These are phyloP conservation scores for Hassar affinis DNA, from an alignment of 2,113 vertebrate genomes.

Conservation along the genomic window DNA sequence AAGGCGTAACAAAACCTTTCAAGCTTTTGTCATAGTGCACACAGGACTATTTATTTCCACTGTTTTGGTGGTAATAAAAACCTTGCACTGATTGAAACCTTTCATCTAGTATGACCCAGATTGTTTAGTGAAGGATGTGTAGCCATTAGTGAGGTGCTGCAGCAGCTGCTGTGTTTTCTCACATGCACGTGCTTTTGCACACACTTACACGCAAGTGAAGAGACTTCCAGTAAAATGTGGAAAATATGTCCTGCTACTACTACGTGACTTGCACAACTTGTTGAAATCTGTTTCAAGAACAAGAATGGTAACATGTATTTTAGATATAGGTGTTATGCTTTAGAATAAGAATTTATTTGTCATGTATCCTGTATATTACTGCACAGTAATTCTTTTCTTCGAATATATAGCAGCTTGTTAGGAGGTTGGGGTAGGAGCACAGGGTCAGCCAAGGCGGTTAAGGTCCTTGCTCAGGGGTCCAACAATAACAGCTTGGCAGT, in stretches of 20 bases:
- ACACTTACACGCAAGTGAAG: slow-evolving; percentile 1
- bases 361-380: too few relatives aligned
- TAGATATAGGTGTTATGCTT: not conserved
- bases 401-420: too few relatives aligned
- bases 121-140: slow-evolving; percentile 34
- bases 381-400: too few relatives aligned
- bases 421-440: too few relatives aligned
- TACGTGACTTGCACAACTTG: not conserved
- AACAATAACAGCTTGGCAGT: too few relatives aligned
- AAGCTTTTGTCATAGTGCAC: slow-evolving; percentile 16
- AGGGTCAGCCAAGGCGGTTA: too few relatives aligned
- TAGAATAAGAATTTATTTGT: too few relatives aligned
- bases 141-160: slow-evolving; percentile 34
- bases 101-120: slow-evolving; percentile 36
- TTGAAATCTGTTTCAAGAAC: not conserved
- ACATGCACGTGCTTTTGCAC: not conserved
- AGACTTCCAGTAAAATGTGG: slow-evolving; percentile 8
- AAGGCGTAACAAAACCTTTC: slow-evolving; percentile 20
- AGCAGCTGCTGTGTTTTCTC: slow-evolving; percentile 35
- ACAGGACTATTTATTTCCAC: slow-evolving; percentile 41
- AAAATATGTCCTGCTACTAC: not conserved
- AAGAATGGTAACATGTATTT: not conserved
- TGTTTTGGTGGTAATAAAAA: slow-evolving; percentile 44
- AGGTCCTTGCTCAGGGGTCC: too few relatives aligned
- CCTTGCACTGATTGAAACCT: slow-evolving; percentile 32